Percentiles rank a stretch among this genome's conserved stretches.
These are phyloP conservation scores for Hoplodrina blanda DNA, from an alignment of 2,888 invertebrate species.

Conservation along the genomic window DNA sequence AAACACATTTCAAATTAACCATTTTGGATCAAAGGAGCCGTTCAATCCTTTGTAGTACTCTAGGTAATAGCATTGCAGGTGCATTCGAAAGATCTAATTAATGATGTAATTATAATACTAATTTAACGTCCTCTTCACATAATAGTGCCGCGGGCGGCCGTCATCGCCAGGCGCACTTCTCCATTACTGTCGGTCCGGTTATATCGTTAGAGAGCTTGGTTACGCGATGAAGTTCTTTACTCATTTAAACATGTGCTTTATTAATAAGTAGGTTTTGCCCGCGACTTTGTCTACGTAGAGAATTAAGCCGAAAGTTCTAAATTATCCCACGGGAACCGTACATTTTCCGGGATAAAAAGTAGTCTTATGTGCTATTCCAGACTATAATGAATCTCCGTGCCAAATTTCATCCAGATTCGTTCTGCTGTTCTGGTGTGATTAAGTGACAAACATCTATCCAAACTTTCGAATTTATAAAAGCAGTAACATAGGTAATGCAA, in stretches of 20 bases:
- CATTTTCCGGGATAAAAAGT: too few relatives aligned
- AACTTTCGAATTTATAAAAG: too few relatives aligned
- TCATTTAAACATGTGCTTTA: conserved; percentile 19
- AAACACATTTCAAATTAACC: too few relatives aligned
- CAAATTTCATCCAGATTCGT: too few relatives aligned
- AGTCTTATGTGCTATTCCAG: too few relatives aligned
- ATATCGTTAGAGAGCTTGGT: conserved; percentile 10
- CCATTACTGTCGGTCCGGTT: conserved; percentile 9
- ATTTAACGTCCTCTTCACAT: conserved; percentile 27
- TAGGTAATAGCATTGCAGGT: background rate
- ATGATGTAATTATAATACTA: conserved; percentile 11
- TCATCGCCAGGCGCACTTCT: conserved; percentile 31
- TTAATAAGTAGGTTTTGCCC: background rate
- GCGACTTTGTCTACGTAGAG: too few relatives aligned
- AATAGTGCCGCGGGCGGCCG: conserved; percentile 33
- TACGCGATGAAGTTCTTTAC: conserved; percentile 10
- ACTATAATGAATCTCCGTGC: too few relatives aligned
- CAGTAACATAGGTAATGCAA: too few relatives aligned
- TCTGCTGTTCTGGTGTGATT: too few relatives aligned
- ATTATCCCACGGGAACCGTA: too few relatives aligned
- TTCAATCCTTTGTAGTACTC: background rate
- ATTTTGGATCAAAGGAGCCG: background rate
- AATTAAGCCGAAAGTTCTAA: too few relatives aligned
- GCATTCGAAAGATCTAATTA: conserved; percentile 2
- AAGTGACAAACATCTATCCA: too few relatives aligned